phyloP scores from a whole-genome alignment of 2,888 invertebrate species.

The Dasysyrphus albostriatus region DNA sequence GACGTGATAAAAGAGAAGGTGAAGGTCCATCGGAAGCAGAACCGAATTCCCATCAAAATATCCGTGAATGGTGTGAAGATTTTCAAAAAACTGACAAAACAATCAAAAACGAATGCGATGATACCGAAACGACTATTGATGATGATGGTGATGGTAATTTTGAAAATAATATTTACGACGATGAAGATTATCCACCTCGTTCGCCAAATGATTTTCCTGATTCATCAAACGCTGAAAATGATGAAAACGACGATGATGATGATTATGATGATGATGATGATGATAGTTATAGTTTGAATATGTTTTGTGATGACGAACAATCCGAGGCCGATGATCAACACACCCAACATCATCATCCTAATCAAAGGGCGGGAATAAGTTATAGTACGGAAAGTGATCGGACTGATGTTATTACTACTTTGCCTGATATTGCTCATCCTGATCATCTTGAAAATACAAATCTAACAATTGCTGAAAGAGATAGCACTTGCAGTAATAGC shows the following conservation, averaged over 20 bases:
- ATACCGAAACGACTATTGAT: constrained; percentile 36
- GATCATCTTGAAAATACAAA: constrained; percentile 34
- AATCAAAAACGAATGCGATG: constrained; percentile 53
- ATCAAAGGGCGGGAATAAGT: not conserved
- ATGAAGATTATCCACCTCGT: constrained; percentile 44
- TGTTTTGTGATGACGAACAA: constrained; percentile 48
- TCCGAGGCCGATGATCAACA: constrained; percentile 31
- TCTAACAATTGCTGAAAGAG: constrained; percentile 12
- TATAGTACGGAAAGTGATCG: constrained; percentile 10
- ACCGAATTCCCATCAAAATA: not conserved
- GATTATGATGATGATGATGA: constrained; percentile 51
- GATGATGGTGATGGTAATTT: not conserved
- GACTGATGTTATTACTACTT: not conserved
- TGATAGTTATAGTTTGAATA: constrained; percentile 48
- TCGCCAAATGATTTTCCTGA: constrained; percentile 58
- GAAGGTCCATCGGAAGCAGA: not conserved
- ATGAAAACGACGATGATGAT: constrained; percentile 19
- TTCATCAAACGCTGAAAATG: constrained; percentile 36
- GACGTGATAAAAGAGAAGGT: not conserved
- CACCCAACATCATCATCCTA: not conserved
- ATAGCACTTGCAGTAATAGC: constrained; percentile 52
- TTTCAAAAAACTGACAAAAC: constrained; percentile 8
- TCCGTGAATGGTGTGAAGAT: constrained; percentile 43
- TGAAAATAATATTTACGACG: constrained; percentile 45
- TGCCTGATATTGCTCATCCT: not conserved